Evolutionary conservation across 2,797 vertebrate genomes (phyloP), one percentile per base, ranked within the genome.

Genomic region (Aldrovandia affinis): DNA sequence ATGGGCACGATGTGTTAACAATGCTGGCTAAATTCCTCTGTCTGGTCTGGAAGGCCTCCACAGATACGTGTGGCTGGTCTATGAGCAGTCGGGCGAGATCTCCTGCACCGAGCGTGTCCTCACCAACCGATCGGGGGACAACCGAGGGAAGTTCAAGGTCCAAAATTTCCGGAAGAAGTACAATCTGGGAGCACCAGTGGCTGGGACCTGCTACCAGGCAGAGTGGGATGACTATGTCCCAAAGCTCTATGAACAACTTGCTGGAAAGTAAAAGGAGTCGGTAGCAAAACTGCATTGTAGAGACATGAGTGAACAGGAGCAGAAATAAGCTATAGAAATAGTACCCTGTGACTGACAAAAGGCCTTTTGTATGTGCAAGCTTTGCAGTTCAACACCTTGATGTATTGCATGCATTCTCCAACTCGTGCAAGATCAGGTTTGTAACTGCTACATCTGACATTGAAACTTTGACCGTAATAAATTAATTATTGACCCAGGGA

Each of bases 191-290:
- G 22, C 89, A 0, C 97, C 98, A 0, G 90, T 96, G 88, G 98
- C 97, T 0, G 98, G 98, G 47, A 96, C 92, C 0, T 99, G 98
- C 90, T 99, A 97, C 95, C 98, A 99, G 93, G 98, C 98, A 0
- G 97, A 98, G 87, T 99, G 98, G 98, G 98, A 99, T 0, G 91
- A 96, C 88, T 99, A 99, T 0, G 98, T 99, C 59, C 98, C 98
- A 30, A 97, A 97, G 88, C 95, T 99, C 33, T 98, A 98, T 0
- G 94, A 98, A 89, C 98, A 99, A 94, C 95, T 99, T 14, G 92
- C 96, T 0, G 97, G 97, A 83, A 98, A 98, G 91, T 98, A 96
- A 92, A n/a, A 78, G 39, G 15, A 36, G 75, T 15, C 2, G 15
- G 52, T 44, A 28, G 55, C 68, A 30, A 15, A 14, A 5, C 83